Conservation (phyloP, 2,888 invertebrate genomes). For the Ptychoptera contaminata region DNA sequence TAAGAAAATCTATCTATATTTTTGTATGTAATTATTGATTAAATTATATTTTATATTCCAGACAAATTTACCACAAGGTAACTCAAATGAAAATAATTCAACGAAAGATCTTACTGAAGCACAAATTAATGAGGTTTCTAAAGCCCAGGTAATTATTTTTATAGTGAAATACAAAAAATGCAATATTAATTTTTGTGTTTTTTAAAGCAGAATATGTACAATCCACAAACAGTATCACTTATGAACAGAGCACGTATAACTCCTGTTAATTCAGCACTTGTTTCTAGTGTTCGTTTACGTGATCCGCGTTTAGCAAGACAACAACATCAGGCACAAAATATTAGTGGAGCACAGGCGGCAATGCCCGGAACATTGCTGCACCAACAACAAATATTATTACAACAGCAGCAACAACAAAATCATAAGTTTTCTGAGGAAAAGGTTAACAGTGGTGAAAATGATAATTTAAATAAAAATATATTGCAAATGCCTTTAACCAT, state of each 20-base stretch:
- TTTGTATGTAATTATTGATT: too few relatives aligned
- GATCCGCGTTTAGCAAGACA: constrained; percentile 33
- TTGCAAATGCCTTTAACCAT: neutral
- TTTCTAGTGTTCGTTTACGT: constrained; percentile 26
- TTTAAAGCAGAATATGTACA: too few relatives aligned
- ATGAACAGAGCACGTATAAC: constrained; percentile 31
- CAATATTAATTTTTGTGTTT: too few relatives aligned
- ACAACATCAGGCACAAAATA: constrained; percentile 16
- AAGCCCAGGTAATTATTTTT: too few relatives aligned
- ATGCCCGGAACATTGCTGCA: constrained; percentile 10
- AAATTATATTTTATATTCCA: too few relatives aligned
- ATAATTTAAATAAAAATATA: neutral
- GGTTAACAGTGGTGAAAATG: constrained; percentile 1
- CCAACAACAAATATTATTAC: constrained; percentile 19
- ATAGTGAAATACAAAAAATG: too few relatives aligned
- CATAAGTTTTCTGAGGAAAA: neutral
- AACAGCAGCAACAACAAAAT: constrained; percentile 5
- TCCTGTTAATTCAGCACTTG: constrained; percentile 35
- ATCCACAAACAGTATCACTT: too few relatives aligned
- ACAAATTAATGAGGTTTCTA: too few relatives aligned
- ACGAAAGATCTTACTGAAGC: too few relatives aligned
- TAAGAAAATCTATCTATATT: constrained; percentile 8
- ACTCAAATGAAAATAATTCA: too few relatives aligned
- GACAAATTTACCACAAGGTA: too few relatives aligned
- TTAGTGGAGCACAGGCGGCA: constrained; percentile 8